phyloP scores from a whole-genome alignment of 2,888 invertebrate genomes.

The Hyposoter dolosus region DNA sequence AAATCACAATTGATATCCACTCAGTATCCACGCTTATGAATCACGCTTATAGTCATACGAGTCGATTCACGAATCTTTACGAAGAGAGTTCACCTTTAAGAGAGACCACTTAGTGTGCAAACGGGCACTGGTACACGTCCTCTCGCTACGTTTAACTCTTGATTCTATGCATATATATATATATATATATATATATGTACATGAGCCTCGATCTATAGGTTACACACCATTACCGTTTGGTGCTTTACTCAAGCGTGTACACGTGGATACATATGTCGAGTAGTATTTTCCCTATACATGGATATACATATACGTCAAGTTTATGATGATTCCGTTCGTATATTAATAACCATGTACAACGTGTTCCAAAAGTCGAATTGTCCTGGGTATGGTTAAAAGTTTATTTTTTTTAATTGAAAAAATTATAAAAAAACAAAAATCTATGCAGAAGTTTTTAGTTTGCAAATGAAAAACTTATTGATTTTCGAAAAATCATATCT shows the following conservation, averaged over 20 bases:
- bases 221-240: slow-evolving; percentile 45
- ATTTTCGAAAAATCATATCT: no score
- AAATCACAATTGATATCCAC: background rate
- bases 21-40: background rate
- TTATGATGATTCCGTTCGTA: background rate
- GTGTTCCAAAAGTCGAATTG: background rate
- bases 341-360: background rate
- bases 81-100: slow-evolving; percentile 49
- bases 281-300: background rate
- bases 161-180: background rate
- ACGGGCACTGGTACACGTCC: slow-evolving; percentile 12
- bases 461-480: no score
- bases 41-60: background rate
- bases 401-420: background rate
- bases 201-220: slow-evolving; percentile 32
- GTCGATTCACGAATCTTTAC: background rate
- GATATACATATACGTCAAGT: background rate
- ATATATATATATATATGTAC: slow-evolving; percentile 16
- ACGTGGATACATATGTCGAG: background rate
- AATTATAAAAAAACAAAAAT: no score
- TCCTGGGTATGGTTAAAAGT: background rate
- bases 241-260: slow-evolving; percentile 2
- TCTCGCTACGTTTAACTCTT: slow-evolving; percentile 45
- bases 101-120: slow-evolving; percentile 31
- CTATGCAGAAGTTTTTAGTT: no score